Conservation (phyloP, 2,797 vertebrate genomes). For the Lepus townsendii region DNA sequence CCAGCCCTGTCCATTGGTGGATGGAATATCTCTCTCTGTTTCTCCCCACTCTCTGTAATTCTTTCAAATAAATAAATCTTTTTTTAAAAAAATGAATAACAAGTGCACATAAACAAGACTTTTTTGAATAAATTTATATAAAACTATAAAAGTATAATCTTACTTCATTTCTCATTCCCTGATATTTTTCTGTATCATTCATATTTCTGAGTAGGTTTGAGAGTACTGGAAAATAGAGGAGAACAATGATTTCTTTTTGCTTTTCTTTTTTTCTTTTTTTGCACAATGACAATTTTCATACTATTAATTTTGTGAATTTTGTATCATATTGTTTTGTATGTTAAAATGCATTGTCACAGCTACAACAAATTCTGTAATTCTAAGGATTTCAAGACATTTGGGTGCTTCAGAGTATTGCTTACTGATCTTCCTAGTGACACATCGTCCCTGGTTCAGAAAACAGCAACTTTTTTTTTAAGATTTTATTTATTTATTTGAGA, state of each 20-base stretch:
- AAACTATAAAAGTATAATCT: background rate
- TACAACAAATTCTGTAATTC: conserved; percentile 25
- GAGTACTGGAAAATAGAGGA: background rate
- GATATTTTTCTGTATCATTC: background rate
- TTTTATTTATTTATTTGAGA: too few relatives aligned
- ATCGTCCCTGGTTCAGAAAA: background rate
- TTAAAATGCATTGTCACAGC: conserved; percentile 54
- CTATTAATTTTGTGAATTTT: conserved; percentile 55
- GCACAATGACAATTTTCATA: conserved; percentile 10
- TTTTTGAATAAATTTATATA: background rate
- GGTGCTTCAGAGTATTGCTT: background rate
- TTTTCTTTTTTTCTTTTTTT: background rate
- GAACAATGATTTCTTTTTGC: background rate
- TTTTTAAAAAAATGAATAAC: background rate
- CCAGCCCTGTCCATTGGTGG: too few relatives aligned
- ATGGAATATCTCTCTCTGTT: too few relatives aligned
- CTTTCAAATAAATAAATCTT: too few relatives aligned
- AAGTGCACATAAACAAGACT: background rate
- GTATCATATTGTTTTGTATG: background rate
- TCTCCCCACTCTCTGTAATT: too few relatives aligned
- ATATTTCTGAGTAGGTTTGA: background rate
- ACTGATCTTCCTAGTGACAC: background rate
- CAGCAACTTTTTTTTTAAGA: background rate
- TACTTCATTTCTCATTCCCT: conserved; percentile 2
- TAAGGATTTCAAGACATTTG: background rate